Evolutionary conservation across 2,797 vertebrate genomes (phyloP).

Genomic region (Crocodylus rhombifer): DNA sequence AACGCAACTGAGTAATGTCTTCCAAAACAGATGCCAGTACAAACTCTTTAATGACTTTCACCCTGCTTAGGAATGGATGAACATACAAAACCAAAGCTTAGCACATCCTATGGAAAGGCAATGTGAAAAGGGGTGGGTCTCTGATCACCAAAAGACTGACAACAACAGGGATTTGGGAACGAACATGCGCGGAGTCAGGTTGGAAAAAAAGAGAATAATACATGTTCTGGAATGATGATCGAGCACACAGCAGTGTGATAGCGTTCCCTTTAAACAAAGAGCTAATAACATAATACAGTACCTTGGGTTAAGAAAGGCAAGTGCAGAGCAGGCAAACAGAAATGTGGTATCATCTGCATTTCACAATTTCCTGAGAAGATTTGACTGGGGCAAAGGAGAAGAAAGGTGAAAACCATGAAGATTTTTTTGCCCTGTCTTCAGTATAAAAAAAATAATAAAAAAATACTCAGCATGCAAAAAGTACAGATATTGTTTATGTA

Average conservation of each 20-base stretch:
- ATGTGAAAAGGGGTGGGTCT: neutral
- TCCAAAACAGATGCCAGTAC: neutral
- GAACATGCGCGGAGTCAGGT: neutral
- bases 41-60: neutral
- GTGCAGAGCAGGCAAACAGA: neutral
- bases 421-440: neutral
- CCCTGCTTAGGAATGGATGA: neutral
- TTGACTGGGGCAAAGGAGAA: neutral
- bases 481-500: neutral
- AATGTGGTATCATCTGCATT: neutral
- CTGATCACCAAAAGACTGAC: neutral
- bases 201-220: neutral
- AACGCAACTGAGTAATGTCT: neutral
- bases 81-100: neutral
- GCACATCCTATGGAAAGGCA: neutral
- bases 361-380: neutral
- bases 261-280: neutral
- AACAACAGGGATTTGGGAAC: neutral
- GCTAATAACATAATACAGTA: neutral
- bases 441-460: neutral
- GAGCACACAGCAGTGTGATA: neutral
- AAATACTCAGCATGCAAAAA: neutral
- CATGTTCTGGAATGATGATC: neutral
- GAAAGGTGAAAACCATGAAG: neutral
- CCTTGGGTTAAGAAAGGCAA: neutral